Conservation (phyloP, 2,113 vertebrate genomes). For the Raja brachyura region DNA sequence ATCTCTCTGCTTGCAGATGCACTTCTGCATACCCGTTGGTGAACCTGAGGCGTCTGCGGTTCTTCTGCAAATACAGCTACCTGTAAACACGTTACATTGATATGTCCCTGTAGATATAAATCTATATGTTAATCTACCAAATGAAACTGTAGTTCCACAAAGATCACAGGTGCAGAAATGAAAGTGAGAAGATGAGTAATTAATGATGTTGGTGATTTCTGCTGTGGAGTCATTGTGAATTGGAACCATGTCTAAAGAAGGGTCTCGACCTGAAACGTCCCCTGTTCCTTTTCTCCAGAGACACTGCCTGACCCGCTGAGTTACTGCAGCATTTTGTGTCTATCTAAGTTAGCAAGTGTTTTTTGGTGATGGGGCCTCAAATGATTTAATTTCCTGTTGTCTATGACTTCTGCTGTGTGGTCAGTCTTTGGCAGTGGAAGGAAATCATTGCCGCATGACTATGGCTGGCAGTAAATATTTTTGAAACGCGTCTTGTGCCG, state of each 20-base stretch:
- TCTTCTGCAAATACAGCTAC: not conserved
- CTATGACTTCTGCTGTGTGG: too few species aligned
- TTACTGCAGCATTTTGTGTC: too few species aligned
- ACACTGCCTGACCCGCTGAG: too few species aligned
- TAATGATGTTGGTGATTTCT: not conserved
- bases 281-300: too few species aligned
- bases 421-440: too few species aligned
- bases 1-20: not conserved
- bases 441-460: too few species aligned
- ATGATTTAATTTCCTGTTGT: not conserved
- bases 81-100: not conserved
- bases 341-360: too few species aligned
- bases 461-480: too few species aligned
- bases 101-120: not conserved
- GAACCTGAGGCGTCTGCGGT: not conserved
- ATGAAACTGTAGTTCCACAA: not conserved
- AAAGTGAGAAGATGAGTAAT: not conserved
- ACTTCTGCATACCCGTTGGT: not conserved
- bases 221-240: not conserved
- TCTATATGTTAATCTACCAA: too few species aligned
- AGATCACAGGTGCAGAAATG: not conserved
- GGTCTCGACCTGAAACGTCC: too few species aligned
- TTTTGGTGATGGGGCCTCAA: not conserved
- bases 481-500: too few species aligned
- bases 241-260: too few species aligned